Evolutionary conservation across 2,888 invertebrate genomes (phyloP).

Genomic region (Acleris sparsana): DNA sequence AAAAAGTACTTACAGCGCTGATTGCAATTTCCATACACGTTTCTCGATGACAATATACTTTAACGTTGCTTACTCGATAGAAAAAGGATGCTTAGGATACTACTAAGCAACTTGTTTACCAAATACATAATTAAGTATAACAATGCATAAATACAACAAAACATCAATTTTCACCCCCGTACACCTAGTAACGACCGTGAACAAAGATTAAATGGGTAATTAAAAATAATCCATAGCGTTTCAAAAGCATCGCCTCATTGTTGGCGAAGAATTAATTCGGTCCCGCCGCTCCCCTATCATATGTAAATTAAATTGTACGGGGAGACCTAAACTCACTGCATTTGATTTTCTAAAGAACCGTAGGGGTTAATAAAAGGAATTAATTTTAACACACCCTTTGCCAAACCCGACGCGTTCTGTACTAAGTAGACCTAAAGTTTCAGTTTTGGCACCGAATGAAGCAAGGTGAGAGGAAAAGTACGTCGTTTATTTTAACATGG

Average conservation of each 20-base stretch:
- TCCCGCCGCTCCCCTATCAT: slow-evolving; percentile 53
- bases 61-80: too few relatives aligned
- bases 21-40: too few relatives aligned
- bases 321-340: slow-evolving; percentile 18
- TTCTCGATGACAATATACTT: too few relatives aligned
- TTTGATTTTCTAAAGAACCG: slow-evolving; percentile 29
- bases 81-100: too few relatives aligned
- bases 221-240: slow-evolving; percentile 36
- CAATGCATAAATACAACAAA: background rate
- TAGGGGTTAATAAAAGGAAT: slow-evolving; percentile 26
- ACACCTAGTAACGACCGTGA: slow-evolving; percentile 4
- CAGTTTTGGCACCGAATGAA: too few relatives aligned
- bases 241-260: slow-evolving; percentile 53
- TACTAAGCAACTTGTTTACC: too few relatives aligned
- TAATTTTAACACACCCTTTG: slow-evolving; percentile 10
- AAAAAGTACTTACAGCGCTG: too few relatives aligned
- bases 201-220: slow-evolving; percentile 34
- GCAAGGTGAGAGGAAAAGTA: background rate
- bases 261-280: slow-evolving; percentile 64
- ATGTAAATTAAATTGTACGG: slow-evolving; percentile 66
- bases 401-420: background rate
- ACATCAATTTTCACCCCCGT: background rate
- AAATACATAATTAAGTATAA: too few relatives aligned
- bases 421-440: too few relatives aligned
- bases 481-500: slow-evolving; percentile 1